phyloP scores from a whole-genome alignment of 2,113 vertebrate genomes.

The Antidorcas marsupialis region DNA sequence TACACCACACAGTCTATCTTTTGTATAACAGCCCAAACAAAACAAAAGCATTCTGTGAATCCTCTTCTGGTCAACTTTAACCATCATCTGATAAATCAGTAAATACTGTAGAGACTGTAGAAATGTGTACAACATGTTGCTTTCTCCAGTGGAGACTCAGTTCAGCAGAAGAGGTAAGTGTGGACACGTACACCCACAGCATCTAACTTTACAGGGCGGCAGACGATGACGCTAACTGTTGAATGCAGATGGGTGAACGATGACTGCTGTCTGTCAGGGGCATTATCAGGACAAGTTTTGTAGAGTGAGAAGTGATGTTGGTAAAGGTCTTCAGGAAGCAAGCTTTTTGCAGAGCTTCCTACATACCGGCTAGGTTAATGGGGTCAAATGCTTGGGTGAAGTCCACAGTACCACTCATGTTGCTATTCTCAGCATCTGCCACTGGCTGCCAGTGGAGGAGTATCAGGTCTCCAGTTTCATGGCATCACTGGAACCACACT shows the following conservation, averaged over 20 bases:
- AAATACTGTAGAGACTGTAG: neutral
- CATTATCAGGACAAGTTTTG: neutral
- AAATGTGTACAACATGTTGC: neutral
- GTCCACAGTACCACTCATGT: neutral
- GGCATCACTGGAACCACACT: neutral
- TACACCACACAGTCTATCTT: neutral
- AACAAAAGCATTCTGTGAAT: neutral
- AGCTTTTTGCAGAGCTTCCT: neutral
- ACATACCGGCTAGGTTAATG: neutral
- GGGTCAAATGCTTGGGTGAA: constrained; percentile 23
- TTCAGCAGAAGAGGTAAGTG: neutral
- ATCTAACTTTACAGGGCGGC: neutral
- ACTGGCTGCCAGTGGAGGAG: neutral
- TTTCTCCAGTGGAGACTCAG: neutral
- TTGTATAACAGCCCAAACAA: neutral
- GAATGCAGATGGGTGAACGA: neutral
- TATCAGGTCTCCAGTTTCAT: constrained; percentile 23
- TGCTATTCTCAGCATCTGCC: constrained; percentile 38
- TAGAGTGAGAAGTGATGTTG: neutral
- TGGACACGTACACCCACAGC: neutral
- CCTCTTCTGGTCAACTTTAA: neutral
- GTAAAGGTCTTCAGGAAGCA: neutral
- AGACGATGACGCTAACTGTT: neutral
- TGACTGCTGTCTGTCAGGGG: neutral
- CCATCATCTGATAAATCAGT: neutral